A percentile compares a stretch with the other conserved stretches of the same genome.
phyloP scores from a whole-genome alignment of 2,888 invertebrate species.

The Lapara coniferarum region DNA sequence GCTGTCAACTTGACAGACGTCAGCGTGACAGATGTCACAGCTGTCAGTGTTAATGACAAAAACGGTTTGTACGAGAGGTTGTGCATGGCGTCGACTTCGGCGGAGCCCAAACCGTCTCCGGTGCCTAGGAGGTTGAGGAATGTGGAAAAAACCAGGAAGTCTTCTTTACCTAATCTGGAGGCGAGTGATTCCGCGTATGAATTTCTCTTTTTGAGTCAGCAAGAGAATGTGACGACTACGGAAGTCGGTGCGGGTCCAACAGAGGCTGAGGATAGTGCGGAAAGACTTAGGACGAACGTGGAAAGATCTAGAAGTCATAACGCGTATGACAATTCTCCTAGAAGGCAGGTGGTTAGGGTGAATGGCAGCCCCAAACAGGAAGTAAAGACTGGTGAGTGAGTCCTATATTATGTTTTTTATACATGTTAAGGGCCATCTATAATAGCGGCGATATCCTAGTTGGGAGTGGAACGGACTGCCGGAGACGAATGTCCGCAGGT shows the following conservation, averaged over 20 bases:
- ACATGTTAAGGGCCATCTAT: too few species aligned
- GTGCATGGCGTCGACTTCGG: conserved; percentile 72
- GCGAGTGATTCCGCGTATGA: conserved; percentile 65
- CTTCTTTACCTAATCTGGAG: conserved; percentile 71
- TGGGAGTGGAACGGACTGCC: too few species aligned
- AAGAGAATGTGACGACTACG: neutral
- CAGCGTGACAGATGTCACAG: conserved; percentile 39
- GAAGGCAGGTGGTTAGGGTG: conserved; percentile 54
- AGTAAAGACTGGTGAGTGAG: conserved; percentile 60
- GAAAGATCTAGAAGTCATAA: conserved; percentile 73
- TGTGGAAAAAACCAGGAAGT: conserved; percentile 63
- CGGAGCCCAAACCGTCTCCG: conserved; percentile 49
- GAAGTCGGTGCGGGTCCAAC: neutral
- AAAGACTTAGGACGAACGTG: conserved; percentile 53
- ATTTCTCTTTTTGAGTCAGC: conserved; percentile 62
- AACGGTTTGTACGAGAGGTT: conserved; percentile 67
- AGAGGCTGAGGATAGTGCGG: conserved; percentile 33
- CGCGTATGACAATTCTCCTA: conserved; percentile 57
- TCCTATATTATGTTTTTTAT: neutral
- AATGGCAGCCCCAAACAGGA: conserved; percentile 63
- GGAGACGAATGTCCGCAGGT: too few species aligned
- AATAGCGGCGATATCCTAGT: too few species aligned
- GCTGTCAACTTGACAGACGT: conserved; percentile 36
- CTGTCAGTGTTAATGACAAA: conserved; percentile 32
- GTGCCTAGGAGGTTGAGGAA: conserved; percentile 55